These are phyloP conservation scores for Tadarida brasiliensis DNA, from an alignment of 2,797 vertebrate species.

Conservation along the genomic window DNA sequence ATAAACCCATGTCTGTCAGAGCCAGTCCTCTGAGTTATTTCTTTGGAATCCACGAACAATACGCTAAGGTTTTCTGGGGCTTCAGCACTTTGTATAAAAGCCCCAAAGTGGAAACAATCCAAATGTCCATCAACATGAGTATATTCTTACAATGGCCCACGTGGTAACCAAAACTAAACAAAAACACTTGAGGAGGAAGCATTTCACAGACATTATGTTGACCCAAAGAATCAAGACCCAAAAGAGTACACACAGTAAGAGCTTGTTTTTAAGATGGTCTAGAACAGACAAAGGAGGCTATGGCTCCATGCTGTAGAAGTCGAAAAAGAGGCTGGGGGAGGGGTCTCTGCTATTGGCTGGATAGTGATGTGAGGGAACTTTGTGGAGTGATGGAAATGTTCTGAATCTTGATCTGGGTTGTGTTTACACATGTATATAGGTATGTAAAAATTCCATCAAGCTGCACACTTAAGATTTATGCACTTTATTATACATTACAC, in stretches of 20 bases:
- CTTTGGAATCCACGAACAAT: not conserved
- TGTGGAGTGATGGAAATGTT: not conserved
- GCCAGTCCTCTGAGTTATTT: not conserved
- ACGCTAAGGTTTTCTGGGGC: not conserved
- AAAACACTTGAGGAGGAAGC: not conserved
- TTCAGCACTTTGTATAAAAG: not conserved
- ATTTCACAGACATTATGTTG: not conserved
- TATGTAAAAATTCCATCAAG: not conserved
- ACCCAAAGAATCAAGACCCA: not conserved
- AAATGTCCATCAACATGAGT: not conserved
- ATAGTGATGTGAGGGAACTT: not conserved
- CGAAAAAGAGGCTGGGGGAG: not conserved
- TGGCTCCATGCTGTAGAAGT: not conserved
- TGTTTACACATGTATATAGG: not conserved
- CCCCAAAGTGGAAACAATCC: not conserved
- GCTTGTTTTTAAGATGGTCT: not conserved
- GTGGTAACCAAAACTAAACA: not conserved
- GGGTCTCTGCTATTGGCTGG: not conserved
- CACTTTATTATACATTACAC: not conserved
- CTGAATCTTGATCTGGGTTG: not conserved
- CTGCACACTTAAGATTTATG: not conserved
- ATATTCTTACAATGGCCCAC: not conserved
- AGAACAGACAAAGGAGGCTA: not conserved
- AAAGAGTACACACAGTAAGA: not conserved
- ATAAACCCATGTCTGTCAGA: not conserved